Percentiles rank a stretch among this genome's conserved stretches.
Conservation (phyloP, 2,113 vertebrate species). For the Muscicapa adusta region DNA sequence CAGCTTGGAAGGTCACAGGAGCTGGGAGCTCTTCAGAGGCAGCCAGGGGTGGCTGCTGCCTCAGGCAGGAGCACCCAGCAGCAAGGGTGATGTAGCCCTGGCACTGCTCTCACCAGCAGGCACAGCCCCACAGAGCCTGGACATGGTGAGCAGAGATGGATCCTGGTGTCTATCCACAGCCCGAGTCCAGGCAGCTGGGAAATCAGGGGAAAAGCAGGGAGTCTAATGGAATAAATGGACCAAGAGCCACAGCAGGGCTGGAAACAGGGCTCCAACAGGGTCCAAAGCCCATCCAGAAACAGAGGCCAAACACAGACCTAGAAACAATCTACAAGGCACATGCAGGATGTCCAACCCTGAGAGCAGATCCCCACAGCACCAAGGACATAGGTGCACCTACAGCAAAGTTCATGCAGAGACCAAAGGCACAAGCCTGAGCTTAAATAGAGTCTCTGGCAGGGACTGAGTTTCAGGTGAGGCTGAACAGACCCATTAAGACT, state of each 20-base stretch:
- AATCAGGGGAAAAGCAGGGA: not conserved
- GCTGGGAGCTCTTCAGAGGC: not conserved
- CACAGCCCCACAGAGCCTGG: not conserved
- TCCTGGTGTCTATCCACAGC: not conserved
- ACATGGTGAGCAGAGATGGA: fast-evolving
- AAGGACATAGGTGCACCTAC: not conserved
- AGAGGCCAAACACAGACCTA: not conserved
- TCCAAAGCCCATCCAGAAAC: not conserved
- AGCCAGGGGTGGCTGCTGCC: not conserved
- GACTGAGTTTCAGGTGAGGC: not conserved
- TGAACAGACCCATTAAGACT: not conserved
- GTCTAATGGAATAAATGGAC: not conserved
- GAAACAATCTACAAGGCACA: not conserved
- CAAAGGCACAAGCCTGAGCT: not conserved
- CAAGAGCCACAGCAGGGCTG: not conserved
- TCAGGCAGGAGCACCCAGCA: not conserved
- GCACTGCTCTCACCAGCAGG: not conserved
- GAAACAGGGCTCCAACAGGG: not conserved
- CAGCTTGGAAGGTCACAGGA: not conserved
- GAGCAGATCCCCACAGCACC: not conserved
- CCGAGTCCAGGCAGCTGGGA: not conserved
- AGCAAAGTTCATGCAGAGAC: not conserved
- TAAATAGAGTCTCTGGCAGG: not conserved
- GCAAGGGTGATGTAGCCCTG: not conserved
- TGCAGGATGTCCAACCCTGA: not conserved